These are phyloP conservation scores for Ostrea edulis DNA, from an alignment of 1,140 invertebrate species.

Conservation along the genomic window DNA sequence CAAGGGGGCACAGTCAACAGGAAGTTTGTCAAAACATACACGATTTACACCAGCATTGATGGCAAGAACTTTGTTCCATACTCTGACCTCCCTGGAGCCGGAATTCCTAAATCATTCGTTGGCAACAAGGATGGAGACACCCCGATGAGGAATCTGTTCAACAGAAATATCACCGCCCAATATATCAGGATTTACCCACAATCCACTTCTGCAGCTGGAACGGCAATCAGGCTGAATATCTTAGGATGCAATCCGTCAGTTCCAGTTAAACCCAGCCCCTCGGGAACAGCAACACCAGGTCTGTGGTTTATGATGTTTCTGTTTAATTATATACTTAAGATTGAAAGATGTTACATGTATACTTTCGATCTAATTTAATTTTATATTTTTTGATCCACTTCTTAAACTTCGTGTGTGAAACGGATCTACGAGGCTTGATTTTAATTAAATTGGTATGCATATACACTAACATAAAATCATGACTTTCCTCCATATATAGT, in stretches of 20 bases:
- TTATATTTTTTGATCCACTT: too few relatives aligned
- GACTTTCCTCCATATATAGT: too few relatives aligned
- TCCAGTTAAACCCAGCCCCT: constrained; percentile 45
- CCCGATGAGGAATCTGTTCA: constrained; percentile 61
- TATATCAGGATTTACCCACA: constrained; percentile 63
- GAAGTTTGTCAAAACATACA: constrained; percentile 75
- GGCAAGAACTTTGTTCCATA: constrained; percentile 65
- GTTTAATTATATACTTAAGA: neutral
- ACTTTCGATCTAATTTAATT: too few relatives aligned
- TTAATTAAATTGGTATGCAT: too few relatives aligned
- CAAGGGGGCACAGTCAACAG: constrained; percentile 59
- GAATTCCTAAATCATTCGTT: constrained; percentile 58
- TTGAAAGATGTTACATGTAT: too few relatives aligned
- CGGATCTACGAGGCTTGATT: too few relatives aligned
- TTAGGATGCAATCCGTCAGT: constrained; percentile 62
- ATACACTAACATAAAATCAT: too few relatives aligned
- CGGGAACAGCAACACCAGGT: constrained; percentile 5
- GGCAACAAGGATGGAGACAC: constrained; percentile 60
- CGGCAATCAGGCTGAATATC: constrained; percentile 64
- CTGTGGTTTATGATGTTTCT: neutral
- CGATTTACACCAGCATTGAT: constrained; percentile 74
- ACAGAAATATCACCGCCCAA: constrained; percentile 64
- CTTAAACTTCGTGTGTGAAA: too few relatives aligned
- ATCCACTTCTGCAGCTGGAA: constrained; percentile 15
- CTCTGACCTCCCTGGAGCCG: constrained; percentile 54